These are phyloP conservation scores for Regulus satrapa DNA, from an alignment of 2,113 vertebrate species.

Conservation along the genomic window DNA sequence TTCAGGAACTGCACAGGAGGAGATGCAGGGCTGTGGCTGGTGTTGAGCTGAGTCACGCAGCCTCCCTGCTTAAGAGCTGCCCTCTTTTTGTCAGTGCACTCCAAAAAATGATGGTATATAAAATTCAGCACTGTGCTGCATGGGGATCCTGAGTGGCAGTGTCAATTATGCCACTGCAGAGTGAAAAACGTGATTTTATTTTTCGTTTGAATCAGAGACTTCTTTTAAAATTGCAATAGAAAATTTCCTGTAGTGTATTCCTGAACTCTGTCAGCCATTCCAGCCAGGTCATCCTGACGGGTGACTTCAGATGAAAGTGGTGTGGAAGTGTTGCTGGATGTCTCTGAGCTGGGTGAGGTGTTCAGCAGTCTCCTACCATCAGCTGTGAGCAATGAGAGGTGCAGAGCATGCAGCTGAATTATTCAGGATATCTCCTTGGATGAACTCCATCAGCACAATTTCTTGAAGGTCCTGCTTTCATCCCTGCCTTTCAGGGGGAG, in stretches of 20 bases:
- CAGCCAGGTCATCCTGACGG: background rate
- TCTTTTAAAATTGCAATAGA: background rate
- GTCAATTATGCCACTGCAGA: background rate
- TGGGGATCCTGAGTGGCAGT: background rate
- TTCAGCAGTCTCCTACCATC: background rate
- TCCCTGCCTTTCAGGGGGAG: background rate
- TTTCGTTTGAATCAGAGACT: background rate
- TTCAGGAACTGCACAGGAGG: accelerated
- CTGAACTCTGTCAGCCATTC: background rate
- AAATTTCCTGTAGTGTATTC: background rate
- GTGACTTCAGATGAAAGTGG: background rate
- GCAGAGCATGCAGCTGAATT: background rate
- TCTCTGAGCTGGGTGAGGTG: background rate
- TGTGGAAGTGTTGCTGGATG: background rate
- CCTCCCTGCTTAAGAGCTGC: background rate
- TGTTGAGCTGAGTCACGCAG: background rate
- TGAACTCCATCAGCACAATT: background rate
- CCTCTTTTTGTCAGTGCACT: background rate
- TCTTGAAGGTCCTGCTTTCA: background rate
- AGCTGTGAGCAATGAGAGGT: background rate
- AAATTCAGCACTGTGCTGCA: background rate
- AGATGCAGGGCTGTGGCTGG: background rate
- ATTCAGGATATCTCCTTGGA: background rate
- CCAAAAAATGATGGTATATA: background rate
- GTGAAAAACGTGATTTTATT: background rate